Conservation (phyloP, 2,797 vertebrate species). For the Sebastes kiyomatsui region DNA sequence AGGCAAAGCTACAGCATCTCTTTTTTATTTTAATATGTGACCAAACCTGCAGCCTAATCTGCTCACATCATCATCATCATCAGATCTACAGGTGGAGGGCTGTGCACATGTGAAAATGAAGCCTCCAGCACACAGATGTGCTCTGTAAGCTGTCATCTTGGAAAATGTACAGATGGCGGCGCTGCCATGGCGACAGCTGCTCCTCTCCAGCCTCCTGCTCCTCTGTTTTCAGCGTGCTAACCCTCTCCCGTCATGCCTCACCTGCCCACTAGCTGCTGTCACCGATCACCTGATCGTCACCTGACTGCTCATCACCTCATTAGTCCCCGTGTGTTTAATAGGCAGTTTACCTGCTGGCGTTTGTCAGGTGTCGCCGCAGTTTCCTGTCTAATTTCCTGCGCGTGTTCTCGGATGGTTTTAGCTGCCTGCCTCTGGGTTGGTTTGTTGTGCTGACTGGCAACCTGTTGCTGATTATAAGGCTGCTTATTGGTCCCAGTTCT, state of each 20-base stretch:
- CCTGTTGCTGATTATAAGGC: slow-evolving; percentile 10
- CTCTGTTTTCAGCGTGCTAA: background rate
- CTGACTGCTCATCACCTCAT: slow-evolving; percentile 3
- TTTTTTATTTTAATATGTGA: background rate
- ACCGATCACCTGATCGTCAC: slow-evolving; percentile 5
- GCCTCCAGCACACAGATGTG: background rate
- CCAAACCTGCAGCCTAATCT: background rate
- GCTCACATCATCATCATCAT: background rate
- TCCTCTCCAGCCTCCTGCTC: background rate
- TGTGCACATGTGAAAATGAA: background rate
- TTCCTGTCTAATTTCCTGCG: background rate
- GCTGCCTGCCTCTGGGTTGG: background rate
- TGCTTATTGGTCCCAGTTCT: background rate
- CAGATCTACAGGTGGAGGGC: background rate
- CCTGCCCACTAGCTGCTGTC: slow-evolving; percentile 9
- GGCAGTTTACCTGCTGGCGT: background rate
- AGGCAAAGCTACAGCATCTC: background rate
- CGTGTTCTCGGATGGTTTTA: background rate
- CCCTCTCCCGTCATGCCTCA: background rate
- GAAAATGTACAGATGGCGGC: background rate
- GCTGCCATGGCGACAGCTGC: slow-evolving; percentile 24
- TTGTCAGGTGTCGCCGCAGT: background rate
- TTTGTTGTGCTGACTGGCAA: slow-evolving; percentile 5
- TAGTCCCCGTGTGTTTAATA: background rate
- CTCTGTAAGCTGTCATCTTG: background rate